Conservation (phyloP, 2,113 vertebrate genomes). For the Nesogale talazaci region DNA sequence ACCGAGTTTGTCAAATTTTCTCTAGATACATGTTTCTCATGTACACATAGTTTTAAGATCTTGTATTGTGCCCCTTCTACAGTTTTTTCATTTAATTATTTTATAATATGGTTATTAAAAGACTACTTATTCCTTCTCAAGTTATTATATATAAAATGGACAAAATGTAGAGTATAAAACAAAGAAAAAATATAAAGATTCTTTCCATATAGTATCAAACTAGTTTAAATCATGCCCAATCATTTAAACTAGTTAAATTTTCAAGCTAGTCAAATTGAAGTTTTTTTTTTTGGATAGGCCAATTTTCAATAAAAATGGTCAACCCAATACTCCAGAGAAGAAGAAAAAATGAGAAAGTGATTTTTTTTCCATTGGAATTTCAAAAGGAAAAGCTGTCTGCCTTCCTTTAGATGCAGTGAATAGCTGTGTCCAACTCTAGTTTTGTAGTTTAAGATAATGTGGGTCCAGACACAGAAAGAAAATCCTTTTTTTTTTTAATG, state of each 20-base stretch:
- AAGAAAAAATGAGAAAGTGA: slow-evolving; percentile 23
- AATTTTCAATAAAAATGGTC: slow-evolving; percentile 67
- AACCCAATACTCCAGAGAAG: neutral
- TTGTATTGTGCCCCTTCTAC: neutral
- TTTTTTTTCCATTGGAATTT: neutral
- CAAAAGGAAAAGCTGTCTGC: neutral
- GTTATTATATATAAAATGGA: neutral
- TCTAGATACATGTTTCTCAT: neutral
- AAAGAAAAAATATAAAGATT: neutral
- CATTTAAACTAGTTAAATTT: slow-evolving; percentile 22
- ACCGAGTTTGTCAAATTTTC: neutral
- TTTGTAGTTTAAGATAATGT: slow-evolving; percentile 13
- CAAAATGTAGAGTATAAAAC: slow-evolving; percentile 1
- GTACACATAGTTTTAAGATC: neutral
- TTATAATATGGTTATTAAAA: neutral
- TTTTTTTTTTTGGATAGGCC: slow-evolving; percentile 2
- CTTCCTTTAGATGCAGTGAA: neutral
- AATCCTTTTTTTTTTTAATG: neutral
- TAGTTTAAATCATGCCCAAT: neutral
- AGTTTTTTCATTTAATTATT: neutral
- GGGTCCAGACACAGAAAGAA: slow-evolving; percentile 7
- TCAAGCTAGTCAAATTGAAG: neutral
- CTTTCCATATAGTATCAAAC: neutral
- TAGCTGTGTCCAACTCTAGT: neutral
- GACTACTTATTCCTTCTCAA: neutral